Conservation (phyloP, 1,140 invertebrate genomes). For the Leptinotarsa defecta region DNA sequence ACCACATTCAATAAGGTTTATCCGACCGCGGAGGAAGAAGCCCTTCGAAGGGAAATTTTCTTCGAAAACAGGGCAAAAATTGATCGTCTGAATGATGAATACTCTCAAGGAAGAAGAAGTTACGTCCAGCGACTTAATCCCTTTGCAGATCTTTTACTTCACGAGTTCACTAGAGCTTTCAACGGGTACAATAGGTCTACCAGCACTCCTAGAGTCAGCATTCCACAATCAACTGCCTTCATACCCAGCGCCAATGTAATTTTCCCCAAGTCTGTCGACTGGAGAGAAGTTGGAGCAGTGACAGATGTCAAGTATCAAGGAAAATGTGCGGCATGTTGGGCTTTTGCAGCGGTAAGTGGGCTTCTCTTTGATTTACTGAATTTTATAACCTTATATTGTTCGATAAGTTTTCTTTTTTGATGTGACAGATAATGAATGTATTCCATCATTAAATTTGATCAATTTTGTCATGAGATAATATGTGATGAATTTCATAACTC, state of each 20-base stretch:
- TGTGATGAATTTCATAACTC: too few relatives aligned
- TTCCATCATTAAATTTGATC: too few relatives aligned
- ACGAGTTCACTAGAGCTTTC: conserved; percentile 76
- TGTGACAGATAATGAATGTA: too few relatives aligned
- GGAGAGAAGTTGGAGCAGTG: conserved; percentile 50
- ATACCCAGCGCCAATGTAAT: conserved; percentile 48
- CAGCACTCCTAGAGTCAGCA: conserved; percentile 25
- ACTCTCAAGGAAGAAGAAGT: conserved; percentile 64
- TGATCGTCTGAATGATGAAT: conserved; percentile 79
- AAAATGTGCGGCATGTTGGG: conserved; percentile 61
- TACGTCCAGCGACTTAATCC: conserved; percentile 73
- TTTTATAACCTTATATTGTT: too few relatives aligned
- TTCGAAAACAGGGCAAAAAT: conserved; percentile 84
- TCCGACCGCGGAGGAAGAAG: conserved; percentile 70
- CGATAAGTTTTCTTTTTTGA: too few relatives aligned
- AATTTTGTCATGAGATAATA: too few relatives aligned
- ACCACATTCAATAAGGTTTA: conserved; percentile 72
- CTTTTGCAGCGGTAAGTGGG: conserved; percentile 59
- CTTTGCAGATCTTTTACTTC: conserved; percentile 81
- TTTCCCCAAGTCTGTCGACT: conserved; percentile 49
- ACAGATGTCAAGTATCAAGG: conserved; percentile 48
- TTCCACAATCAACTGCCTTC: conserved; percentile 39
- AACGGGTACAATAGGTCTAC: conserved; percentile 78
- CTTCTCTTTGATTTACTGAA: too few relatives aligned
- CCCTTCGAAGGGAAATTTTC: conserved; percentile 81